These are phyloP conservation scores for Chrysodeixis includens DNA, from an alignment of 2,888 invertebrate genomes.

Conservation along the genomic window DNA sequence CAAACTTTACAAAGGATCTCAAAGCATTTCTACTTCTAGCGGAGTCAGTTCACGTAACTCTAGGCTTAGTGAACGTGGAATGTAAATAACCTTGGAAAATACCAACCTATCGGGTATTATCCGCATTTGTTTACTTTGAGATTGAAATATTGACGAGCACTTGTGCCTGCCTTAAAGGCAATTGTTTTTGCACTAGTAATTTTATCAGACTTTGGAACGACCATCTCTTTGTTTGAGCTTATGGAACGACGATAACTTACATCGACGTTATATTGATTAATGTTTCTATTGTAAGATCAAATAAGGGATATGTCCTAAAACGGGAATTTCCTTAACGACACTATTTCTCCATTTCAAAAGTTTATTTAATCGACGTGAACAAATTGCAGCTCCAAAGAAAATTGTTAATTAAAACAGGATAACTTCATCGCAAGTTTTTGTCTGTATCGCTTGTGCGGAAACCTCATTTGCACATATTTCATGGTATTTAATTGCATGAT, in stretches of 20 bases:
- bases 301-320: conserved; percentile 32
- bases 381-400: conserved; percentile 27
- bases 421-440: conserved; percentile 42
- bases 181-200: conserved; percentile 26
- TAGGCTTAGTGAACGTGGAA: conserved; percentile 73
- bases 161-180: conserved; percentile 20
- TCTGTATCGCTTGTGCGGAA: conserved; percentile 31
- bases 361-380: conserved; percentile 28
- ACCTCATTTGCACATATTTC: conserved; percentile 52
- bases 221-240: conserved; percentile 34
- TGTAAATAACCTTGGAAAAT: conserved; percentile 74
- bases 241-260: conserved; percentile 27
- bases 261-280: conserved; percentile 35
- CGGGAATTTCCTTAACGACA: conserved; percentile 15
- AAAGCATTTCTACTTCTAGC: conserved; percentile 39
- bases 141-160: conserved; percentile 41
- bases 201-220: conserved; percentile 23
- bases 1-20: conserved; percentile 51
- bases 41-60: conserved; percentile 70
- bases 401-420: conserved; percentile 41
- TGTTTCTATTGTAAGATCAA: conserved; percentile 43
- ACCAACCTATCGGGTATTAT: conserved; percentile 43
- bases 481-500: conserved; percentile 54
- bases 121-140: conserved; percentile 41
- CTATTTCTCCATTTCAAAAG: conserved; percentile 27